phyloP scores from a whole-genome alignment of 2,888 invertebrate species.

The Galerucella nymphaeae region DNA sequence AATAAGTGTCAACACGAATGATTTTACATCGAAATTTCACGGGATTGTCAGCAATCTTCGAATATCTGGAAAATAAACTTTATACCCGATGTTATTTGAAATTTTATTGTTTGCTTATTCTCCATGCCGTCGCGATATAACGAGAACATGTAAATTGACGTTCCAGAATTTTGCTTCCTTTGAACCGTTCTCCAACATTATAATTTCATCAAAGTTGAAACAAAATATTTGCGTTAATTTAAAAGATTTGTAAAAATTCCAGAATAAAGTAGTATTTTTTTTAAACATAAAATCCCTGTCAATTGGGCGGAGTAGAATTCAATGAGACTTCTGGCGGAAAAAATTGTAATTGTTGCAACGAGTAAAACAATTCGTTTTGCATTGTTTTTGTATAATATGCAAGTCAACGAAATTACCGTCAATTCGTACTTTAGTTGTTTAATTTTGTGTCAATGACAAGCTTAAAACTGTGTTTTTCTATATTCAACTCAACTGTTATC shows the following conservation, averaged over 20 bases:
- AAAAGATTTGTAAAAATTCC: not conserved
- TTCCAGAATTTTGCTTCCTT: not conserved
- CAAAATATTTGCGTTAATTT: not conserved
- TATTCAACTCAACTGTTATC: no score
- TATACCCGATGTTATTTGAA: not conserved
- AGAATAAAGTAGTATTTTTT: no score
- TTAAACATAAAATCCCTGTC: no score
- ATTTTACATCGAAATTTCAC: not conserved
- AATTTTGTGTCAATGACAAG: no score
- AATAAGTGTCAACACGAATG: not conserved
- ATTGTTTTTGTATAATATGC: no score
- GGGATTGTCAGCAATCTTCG: not conserved
- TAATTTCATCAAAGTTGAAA: not conserved
- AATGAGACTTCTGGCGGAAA: no score
- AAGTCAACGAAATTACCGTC: no score
- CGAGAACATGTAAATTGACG: not conserved
- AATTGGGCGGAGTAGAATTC: no score
- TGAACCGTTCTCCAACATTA: not conserved
- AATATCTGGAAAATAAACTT: not conserved
- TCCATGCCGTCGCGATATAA: not conserved
- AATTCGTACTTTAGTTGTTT: no score
- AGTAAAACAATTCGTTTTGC: no score
- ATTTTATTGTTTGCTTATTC: not conserved
- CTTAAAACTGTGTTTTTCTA: no score
- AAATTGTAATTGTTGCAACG: no score